Percentiles rank a stretch among this genome's conserved stretches.
phyloP scores from a whole-genome alignment of 2,113 vertebrate species.

The Melanerpes aurifrons region DNA sequence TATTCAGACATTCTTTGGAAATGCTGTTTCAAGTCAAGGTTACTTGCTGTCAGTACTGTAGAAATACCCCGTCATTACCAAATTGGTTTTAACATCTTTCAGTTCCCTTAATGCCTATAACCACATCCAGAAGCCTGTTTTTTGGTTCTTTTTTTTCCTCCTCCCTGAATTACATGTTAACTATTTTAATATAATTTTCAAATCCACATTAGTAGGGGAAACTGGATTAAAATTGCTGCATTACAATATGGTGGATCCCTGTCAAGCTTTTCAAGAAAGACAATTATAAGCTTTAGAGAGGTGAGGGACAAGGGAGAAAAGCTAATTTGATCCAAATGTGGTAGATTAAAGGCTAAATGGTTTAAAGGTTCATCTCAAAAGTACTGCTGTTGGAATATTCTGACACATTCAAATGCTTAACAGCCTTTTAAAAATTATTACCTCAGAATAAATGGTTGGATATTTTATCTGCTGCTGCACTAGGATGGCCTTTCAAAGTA shows the following conservation, averaged over 20 bases:
- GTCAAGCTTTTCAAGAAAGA: neutral
- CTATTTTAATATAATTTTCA: neutral
- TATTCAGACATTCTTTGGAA: neutral
- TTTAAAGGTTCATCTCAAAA: neutral
- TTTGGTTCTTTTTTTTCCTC: neutral
- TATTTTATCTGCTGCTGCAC: neutral
- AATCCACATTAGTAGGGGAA: neutral
- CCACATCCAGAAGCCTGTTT: neutral
- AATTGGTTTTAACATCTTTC: neutral
- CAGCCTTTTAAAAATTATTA: neutral
- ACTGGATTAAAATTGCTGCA: neutral
- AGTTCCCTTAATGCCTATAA: neutral
- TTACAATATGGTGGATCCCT: neutral
- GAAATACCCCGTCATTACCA: neutral
- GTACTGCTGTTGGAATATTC: neutral
- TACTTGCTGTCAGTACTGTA: neutral
- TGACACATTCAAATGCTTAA: neutral
- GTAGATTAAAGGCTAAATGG: neutral
- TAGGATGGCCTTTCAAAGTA: neutral
- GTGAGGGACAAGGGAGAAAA: neutral
- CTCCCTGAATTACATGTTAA: neutral
- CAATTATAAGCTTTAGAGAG: neutral
- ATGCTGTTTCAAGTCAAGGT: neutral
- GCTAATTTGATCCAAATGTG: neutral
- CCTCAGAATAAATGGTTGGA: neutral